A percentile compares a stretch with the other conserved stretches of the same genome.
Conservation (phyloP, 2,888 invertebrate species). For the Melolontha melolontha region DNA sequence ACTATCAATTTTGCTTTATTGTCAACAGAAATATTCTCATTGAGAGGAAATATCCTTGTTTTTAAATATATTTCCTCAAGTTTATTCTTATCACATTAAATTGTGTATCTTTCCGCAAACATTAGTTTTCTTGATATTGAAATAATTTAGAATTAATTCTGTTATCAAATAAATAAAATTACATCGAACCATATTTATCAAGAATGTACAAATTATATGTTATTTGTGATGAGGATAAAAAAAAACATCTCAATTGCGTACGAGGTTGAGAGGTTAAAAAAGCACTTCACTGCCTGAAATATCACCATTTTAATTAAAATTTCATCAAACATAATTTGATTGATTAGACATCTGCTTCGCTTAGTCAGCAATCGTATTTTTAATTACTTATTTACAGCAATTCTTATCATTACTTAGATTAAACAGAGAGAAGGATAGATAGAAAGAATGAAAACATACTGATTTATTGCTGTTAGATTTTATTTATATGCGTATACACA, state of each 20-base stretch:
- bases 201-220: background rate
- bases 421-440: background rate
- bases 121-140: background rate
- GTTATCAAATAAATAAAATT: conserved; percentile 7
- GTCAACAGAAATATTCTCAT: too few species aligned
- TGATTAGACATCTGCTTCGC: conserved; percentile 30
- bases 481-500: too few species aligned
- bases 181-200: conserved; percentile 22
- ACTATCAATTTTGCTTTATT: too few species aligned
- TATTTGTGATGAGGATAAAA: background rate
- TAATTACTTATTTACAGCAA: conserved; percentile 14
- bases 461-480: too few species aligned
- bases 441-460: too few species aligned
- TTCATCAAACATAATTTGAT: conserved; percentile 19
- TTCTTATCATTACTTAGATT: conserved; percentile 6
- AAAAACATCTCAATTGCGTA: conserved; percentile 22
- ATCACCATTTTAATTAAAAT: conserved; percentile 36
- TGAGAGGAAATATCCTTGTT: too few species aligned
- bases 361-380: conserved; percentile 28
- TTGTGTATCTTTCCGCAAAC: background rate
- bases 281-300: conserved; percentile 7
- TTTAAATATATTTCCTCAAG: too few species aligned
- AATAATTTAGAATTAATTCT: background rate
- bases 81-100: too few species aligned
- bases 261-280: conserved; percentile 27